Conservation (phyloP, 2,797 vertebrate species). For the Cygnus olor region DNA sequence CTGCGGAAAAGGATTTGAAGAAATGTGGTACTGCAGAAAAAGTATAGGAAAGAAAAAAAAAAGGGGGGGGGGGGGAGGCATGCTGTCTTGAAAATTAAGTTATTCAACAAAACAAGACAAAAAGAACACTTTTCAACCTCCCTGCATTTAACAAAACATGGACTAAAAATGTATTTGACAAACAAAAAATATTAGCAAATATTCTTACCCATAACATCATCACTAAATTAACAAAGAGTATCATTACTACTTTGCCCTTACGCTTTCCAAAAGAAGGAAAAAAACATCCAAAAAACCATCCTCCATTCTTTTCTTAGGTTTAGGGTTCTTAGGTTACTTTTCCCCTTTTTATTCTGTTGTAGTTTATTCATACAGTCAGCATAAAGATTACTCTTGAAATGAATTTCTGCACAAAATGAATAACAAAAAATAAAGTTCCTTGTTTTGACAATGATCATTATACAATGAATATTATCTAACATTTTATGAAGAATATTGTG, state of each 20-base stretch:
- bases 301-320: not conserved
- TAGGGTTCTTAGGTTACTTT: not conserved
- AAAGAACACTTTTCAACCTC: not conserved
- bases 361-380: not conserved
- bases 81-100: not conserved
- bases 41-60: not conserved
- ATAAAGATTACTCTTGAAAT: not conserved
- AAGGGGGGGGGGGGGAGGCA: no score
- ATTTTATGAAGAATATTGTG: not conserved
- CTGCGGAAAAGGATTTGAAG: not conserved
- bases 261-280: not conserved
- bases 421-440: no score
- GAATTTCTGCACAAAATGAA: not conserved
- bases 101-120: not conserved
- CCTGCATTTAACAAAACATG: not conserved
- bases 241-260: fast-evolving
- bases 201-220: not conserved
- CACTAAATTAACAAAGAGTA: not conserved
- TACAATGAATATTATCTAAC: not conserved
- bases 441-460: not conserved
- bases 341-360: not conserved
- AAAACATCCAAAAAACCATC: fast-evolving
- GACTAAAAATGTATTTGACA: not conserved
- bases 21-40: not conserved
- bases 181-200: not conserved